Evolutionary conservation across 1,140 invertebrate species (phyloP), one percentile per base, ranked within the genome.

Genomic region (Andrena cerasifolii): DNA sequence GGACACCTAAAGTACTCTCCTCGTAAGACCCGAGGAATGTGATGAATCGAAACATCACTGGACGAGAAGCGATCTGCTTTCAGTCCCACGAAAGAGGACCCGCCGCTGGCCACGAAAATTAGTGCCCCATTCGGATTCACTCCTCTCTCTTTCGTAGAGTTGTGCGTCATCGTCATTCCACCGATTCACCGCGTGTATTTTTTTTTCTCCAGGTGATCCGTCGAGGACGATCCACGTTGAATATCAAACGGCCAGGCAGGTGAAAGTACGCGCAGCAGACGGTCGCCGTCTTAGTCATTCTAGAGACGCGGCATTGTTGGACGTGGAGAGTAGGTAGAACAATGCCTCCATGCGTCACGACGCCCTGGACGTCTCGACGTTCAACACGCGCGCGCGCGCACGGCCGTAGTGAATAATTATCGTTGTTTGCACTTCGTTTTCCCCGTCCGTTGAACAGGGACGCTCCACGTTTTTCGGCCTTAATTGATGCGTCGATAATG

Each of bases 281-380:
- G 56, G 59, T 80, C 45, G 24, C 49, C 36, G 36, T 51, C 80
- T 82, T 82, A 82, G 78, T 82, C 80, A 80, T 82, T 72, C 70
- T 80, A 82, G 70, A 82, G 65, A n/a, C n/a, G n/a, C n/a, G n/a
- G 71, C 70, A 78, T 82, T 74, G 80, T 62, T 59, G 49, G 18
- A 33, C 26, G 49, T 47, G 62, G 3, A 40, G 45, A 51, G 80
- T 81, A 78, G 81, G 66, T 77, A 72, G 81, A 83, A 83, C 81
- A 83, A 83, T 83, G 73, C 72, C 59, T 5, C 53, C 65, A 79
- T 80, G 78, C 78, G 80, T 83, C 80, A 83, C 72, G 51, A 80
- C 68, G 78, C 61, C n/a, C 58, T 63, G 47, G 45, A 62, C 59
- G 78, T 56, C 51, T 43, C n/a, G 62, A 63, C 56, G 31, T 10